Evolutionary conservation across 1,140 invertebrate species (phyloP).

Genomic region (Latrodectus geometricus): DNA sequence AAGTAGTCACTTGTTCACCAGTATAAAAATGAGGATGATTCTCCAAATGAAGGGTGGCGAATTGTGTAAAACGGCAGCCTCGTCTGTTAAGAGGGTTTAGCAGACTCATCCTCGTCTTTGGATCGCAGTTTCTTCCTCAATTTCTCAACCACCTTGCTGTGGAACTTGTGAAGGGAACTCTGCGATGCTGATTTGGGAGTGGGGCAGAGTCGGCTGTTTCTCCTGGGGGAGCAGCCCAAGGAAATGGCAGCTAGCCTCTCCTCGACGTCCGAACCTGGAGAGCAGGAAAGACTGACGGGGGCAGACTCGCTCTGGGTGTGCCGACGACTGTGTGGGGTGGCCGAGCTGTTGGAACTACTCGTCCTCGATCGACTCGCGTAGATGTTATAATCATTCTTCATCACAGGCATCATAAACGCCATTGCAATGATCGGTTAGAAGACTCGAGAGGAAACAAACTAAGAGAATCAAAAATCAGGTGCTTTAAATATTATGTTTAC

Average conservation of each 20-base stretch:
- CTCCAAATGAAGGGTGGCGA: no score
- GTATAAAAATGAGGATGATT: no score
- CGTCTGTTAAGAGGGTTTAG: no score
- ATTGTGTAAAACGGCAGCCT: no score
- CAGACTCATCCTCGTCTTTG: constrained; percentile 50
- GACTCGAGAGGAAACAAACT: no score
- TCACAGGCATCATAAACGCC: constrained; percentile 94
- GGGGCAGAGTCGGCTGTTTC: constrained; percentile 77
- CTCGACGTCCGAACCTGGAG: constrained; percentile 63
- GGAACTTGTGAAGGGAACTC: constrained; percentile 83
- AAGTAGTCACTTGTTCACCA: no score
- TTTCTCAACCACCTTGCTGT: constrained; percentile 85
- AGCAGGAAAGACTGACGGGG: constrained; percentile 61
- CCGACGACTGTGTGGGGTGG: constrained; percentile 25
- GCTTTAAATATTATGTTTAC: no score
- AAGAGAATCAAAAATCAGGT: no score
- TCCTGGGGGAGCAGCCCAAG: constrained; percentile 77
- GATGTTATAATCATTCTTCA: constrained; percentile 92
- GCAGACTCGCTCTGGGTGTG: constrained; percentile 58
- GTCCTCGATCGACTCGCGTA: constrained; percentile 71
- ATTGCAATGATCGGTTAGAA: constrained; percentile 69
- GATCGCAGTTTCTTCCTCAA: constrained; percentile 73
- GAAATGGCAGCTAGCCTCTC: constrained; percentile 60
- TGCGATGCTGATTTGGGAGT: constrained; percentile 74
- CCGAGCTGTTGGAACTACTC: constrained; percentile 19